Conservation (phyloP, 2,888 invertebrate species). For the Noctua janthe region DNA sequence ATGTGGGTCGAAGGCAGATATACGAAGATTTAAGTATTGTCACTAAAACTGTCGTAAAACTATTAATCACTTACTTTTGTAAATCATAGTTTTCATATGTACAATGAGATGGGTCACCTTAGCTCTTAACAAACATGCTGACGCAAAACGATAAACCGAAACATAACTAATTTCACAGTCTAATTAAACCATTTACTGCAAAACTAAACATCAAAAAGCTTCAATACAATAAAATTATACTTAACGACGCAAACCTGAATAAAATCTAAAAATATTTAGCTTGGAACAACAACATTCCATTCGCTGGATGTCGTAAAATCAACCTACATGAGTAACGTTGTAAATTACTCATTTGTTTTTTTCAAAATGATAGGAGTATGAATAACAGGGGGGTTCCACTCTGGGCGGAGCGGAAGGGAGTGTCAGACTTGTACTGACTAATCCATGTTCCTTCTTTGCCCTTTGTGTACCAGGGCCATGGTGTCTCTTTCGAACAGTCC, state of each 20-base stretch:
- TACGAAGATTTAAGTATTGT: no score
- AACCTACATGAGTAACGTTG: conserved; percentile 29
- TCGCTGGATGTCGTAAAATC: conserved; percentile 33
- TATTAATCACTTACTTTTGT: not conserved
- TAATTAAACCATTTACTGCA: conserved; percentile 33
- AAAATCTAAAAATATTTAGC: conserved; percentile 54
- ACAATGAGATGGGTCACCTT: not conserved
- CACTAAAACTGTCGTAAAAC: not conserved
- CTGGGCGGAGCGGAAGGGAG: no score
- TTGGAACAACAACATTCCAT: conserved; percentile 43
- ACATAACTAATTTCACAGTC: conserved; percentile 18
- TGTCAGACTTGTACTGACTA: no score
- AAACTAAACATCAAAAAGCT: conserved; percentile 57
- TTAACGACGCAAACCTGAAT: conserved; percentile 45
- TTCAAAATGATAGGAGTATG: no score
- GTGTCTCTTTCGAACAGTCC: no score
- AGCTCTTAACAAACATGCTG: not conserved
- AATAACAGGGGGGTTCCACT: no score
- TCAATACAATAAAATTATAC: conserved; percentile 42
- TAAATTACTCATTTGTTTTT: conserved; percentile 37
- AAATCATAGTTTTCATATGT: not conserved
- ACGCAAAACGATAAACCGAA: conserved; percentile 16
- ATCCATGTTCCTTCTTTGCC: no score
- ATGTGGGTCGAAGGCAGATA: no score
- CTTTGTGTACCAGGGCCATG: no score